Evolutionary conservation across 1,140 invertebrate genomes (phyloP).

Genomic region (Drosophila lacteicornis): DNA sequence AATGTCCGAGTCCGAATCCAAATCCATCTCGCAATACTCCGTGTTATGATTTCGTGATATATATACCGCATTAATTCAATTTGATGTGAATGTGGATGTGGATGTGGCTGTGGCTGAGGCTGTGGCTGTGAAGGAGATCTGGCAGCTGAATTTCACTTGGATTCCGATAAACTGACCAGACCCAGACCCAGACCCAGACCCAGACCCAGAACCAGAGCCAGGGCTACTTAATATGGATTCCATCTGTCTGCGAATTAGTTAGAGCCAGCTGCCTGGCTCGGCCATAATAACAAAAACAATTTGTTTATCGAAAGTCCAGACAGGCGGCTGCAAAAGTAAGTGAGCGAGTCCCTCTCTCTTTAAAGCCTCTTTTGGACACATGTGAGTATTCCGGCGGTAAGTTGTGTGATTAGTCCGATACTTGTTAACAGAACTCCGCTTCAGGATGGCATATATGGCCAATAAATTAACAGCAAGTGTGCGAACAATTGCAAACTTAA

Average conservation of each 20-base stretch:
- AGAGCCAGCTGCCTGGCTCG: slow-evolving; percentile 22
- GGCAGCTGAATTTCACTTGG: slow-evolving; percentile 43
- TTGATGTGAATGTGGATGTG: slow-evolving; percentile 53
- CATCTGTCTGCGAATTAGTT: slow-evolving; percentile 36
- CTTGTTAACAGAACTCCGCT: slow-evolving; percentile 20
- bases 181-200: slow-evolving; percentile 22
- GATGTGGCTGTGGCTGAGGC: not conserved
- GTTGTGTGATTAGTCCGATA: slow-evolving; percentile 11
- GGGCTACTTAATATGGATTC: slow-evolving; percentile 43
- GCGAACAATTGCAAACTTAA: not conserved
- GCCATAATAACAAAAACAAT: slow-evolving; percentile 29
- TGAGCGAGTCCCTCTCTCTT: slow-evolving; percentile 4
- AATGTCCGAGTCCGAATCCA: slow-evolving; percentile 25
- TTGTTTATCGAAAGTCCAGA: slow-evolving; percentile 30
- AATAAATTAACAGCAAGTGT: slow-evolving; percentile 4
- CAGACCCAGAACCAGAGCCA: slow-evolving; percentile 11
- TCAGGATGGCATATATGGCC: not conserved
- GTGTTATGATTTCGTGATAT: slow-evolving; percentile 74
- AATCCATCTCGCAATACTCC: slow-evolving; percentile 17
- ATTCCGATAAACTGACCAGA: slow-evolving; percentile 58
- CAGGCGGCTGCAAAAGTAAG: slow-evolving; percentile 7
- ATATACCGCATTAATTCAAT: slow-evolving; percentile 77
- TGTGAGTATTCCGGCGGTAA: not conserved
- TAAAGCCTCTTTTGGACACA: slow-evolving; percentile 1
- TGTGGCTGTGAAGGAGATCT: slow-evolving; percentile 10